These are phyloP conservation scores for Philonicus albiceps DNA, from an alignment of 2,888 invertebrate species.

Conservation along the genomic window DNA sequence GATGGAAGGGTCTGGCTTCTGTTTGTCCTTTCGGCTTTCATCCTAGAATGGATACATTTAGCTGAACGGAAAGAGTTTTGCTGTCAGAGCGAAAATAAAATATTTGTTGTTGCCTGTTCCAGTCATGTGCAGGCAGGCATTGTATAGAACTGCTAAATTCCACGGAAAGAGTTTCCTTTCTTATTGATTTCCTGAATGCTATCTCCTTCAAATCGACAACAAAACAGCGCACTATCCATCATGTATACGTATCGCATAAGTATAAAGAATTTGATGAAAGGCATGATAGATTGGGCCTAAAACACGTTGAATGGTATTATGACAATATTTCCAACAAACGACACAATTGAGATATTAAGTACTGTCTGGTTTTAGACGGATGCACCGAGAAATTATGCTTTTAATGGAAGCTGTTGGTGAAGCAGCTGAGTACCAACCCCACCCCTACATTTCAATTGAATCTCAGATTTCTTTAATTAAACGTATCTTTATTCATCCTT, in stretches of 20 bases:
- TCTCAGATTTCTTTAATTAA: not conserved
- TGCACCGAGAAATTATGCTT: not conserved
- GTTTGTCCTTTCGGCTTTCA: not conserved
- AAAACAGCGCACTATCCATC: not conserved
- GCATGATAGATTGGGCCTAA: not conserved
- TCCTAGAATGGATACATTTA: not conserved
- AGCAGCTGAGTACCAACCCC: not conserved
- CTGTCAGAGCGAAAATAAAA: not conserved
- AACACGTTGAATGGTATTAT: not conserved
- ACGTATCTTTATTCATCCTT: not conserved
- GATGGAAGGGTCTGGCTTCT: not conserved
- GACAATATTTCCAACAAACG: not conserved
- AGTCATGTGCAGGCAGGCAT: not conserved
- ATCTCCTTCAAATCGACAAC: not conserved
- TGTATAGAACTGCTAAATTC: not conserved
- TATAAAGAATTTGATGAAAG: not conserved
- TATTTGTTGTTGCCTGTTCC: not conserved
- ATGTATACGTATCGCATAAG: not conserved
- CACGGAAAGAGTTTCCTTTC: slow-evolving; percentile 13
- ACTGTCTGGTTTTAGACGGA: not conserved
- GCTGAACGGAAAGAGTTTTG: not conserved
- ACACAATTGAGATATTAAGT: not conserved
- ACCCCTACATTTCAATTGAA: not conserved
- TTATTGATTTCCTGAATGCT: slow-evolving; percentile 25
- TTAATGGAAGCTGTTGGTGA: not conserved